Evolutionary conservation across 92 coral and sea anemone species (phyloP), one percentile per base, ranked within the genome.

Genomic region (Porites lobata): DNA sequence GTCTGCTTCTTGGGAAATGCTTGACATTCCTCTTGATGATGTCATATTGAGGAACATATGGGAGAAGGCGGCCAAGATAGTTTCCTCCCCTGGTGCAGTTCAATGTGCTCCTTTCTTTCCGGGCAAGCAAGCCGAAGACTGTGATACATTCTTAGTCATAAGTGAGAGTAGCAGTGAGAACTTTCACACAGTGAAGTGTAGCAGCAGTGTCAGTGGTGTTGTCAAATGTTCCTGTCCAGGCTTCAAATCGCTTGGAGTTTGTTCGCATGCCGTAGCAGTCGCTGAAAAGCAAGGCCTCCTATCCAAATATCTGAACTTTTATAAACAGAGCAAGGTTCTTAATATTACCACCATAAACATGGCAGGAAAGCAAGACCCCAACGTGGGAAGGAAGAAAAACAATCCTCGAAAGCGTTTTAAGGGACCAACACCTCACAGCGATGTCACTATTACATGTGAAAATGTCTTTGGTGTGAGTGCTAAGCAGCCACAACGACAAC

Each of bases 251-350:
- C 84, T 87, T 24, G 74, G 58, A 24, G 68, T 90, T 62, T 90
- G 93, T 74, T 90, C 90, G 1, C 93, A 85, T 79, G 90, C 90
- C 38, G 86, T 90, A n/a, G 93, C 93, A n/a, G 93, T 85, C 20
- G 50, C 81, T 50, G 93, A 90, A 52, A 89, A 83, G 68, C 20
- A 90, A 90, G 86, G 73, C 9, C 85, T 77, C 47, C 85, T 83
- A 17, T 47, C 75, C 13, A 84, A 72, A 64, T 89, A 75, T 78
- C 89, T 84, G 14, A 72, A 83, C 47, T 32, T 57, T 82, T 85
- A 24, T 70, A 85, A 65, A 15, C n/a, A 80, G 54, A 77, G 76
- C 86, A 83, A 24, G 26, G 26, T 24, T 24, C 26, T 24, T 24
- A 24, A 52, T n/a, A n/a, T n/a, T n/a, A n/a, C n/a, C n/a, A n/a